Percentiles rank a stretch among this genome's conserved stretches.
Conservation (phyloP, 2,888 invertebrate species). For the Branchipolynoe longqiensis region DNA sequence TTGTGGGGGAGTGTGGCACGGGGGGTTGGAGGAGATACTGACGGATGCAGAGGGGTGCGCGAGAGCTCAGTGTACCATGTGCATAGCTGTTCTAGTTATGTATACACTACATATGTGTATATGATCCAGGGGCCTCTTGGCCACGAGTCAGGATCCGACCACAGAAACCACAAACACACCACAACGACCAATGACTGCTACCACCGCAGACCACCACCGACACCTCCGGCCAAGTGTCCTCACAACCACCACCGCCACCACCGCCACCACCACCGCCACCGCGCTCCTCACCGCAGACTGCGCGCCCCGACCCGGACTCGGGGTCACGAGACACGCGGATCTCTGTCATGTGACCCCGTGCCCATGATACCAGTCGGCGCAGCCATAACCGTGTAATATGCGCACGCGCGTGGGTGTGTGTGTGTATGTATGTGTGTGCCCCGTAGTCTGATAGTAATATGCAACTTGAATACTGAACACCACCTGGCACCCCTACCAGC, state of each 20-base stretch:
- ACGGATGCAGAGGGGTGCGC: neutral
- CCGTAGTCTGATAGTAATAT: too few relatives aligned
- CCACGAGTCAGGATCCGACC: neutral
- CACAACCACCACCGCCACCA: neutral
- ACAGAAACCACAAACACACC: neutral
- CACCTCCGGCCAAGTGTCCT: too few relatives aligned
- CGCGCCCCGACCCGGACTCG: neutral
- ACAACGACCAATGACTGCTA: neutral
- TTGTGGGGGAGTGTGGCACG: neutral
- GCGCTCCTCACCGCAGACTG: neutral
- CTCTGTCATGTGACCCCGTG: neutral
- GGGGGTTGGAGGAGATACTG: neutral
- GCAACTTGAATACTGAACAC: too few relatives aligned
- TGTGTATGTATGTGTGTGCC: too few relatives aligned
- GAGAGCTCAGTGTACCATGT: neutral
- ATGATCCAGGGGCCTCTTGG: neutral
- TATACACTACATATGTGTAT: neutral
- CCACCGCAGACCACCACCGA: neutral
- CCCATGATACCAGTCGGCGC: too few relatives aligned
- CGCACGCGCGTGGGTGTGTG: too few relatives aligned
- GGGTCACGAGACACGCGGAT: neutral
- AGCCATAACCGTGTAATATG: too few relatives aligned
- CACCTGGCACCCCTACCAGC: too few relatives aligned
- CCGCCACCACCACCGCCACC: neutral
- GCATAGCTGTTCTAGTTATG: neutral